Conservation (phyloP, 2,888 invertebrate species). For the Drosophila ochracea region DNA sequence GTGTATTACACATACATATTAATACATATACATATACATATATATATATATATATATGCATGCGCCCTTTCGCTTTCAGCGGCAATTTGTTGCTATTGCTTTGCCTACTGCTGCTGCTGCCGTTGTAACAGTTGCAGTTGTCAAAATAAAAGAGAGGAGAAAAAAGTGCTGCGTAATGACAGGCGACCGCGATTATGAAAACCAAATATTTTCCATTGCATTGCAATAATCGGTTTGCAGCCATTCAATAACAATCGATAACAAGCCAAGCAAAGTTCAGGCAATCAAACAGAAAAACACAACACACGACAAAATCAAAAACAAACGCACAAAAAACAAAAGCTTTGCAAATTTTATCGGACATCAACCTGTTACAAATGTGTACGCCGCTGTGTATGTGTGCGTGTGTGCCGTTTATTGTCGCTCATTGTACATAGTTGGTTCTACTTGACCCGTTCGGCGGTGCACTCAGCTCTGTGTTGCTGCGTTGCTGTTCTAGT, state of each 20-base stretch:
- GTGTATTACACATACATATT: background rate
- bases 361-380: slow-evolving; percentile 69
- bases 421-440: slow-evolving; percentile 41
- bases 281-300: slow-evolving; percentile 29
- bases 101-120: slow-evolving; percentile 18
- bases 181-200: slow-evolving; percentile 38
- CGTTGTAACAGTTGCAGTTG: slow-evolving; percentile 18
- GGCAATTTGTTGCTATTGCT: slow-evolving; percentile 54
- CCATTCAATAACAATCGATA: slow-evolving; percentile 50
- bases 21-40: background rate
- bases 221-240: slow-evolving; percentile 39
- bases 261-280: slow-evolving; percentile 58
- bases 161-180: slow-evolving; percentile 57
- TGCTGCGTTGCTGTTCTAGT: background rate
- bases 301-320: slow-evolving; percentile 23
- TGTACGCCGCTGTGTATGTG: slow-evolving; percentile 4
- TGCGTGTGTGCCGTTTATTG: slow-evolving; percentile 22
- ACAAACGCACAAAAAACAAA: slow-evolving; percentile 16
- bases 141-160: slow-evolving; percentile 24
- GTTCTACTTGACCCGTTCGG: slow-evolving; percentile 68
- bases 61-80: slow-evolving; percentile 79
- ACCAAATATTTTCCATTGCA: slow-evolving; percentile 39
- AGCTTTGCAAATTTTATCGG: slow-evolving; percentile 71
- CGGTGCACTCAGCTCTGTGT: slow-evolving; percentile 62
- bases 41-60: slow-evolving; percentile 6